Evolutionary conservation across 2,888 invertebrate species (phyloP).

Genomic region (Limnephilus auricula): DNA sequence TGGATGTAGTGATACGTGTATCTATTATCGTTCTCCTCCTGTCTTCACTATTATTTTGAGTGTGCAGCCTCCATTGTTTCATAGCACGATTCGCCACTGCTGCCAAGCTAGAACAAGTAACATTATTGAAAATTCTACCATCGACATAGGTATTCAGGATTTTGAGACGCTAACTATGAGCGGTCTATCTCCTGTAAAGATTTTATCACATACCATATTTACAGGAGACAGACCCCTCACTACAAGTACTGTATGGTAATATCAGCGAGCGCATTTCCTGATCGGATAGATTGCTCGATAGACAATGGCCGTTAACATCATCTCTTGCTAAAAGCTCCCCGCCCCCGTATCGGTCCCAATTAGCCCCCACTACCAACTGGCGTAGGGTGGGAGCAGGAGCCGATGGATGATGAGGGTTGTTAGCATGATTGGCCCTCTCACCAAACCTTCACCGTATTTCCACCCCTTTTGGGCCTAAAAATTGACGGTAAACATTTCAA

Average conservation of each 20-base stretch:
- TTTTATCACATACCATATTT: no score
- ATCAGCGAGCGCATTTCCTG: slow-evolving; percentile 18
- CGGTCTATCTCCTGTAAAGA: background rate
- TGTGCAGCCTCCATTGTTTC: no score
- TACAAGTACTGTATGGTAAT: background rate
- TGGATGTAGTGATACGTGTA: no score
- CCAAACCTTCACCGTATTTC: slow-evolving; percentile 16
- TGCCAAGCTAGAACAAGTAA: background rate
- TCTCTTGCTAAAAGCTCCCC: slow-evolving; percentile 20
- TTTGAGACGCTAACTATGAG: background rate
- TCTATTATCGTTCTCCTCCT: no score
- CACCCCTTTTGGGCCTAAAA: slow-evolving; percentile 10
- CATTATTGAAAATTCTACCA: background rate
- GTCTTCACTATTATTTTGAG: no score
- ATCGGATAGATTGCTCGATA: slow-evolving; percentile 17
- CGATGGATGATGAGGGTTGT: slow-evolving; percentile 39
- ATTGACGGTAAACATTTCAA: slow-evolving; percentile 41
- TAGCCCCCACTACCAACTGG: slow-evolving; percentile 32
- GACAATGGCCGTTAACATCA: slow-evolving; percentile 33
- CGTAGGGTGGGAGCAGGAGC: background rate
- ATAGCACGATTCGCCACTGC: no score
- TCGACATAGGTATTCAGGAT: background rate
- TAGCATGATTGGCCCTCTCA: slow-evolving; percentile 47
- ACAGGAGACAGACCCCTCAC: no score
- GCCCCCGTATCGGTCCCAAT: slow-evolving; percentile 27